A percentile compares a stretch with the other conserved stretches of the same genome.
These are phyloP conservation scores for Epinotia nisella DNA, from an alignment of 2,888 invertebrate species.

Conservation along the genomic window DNA sequence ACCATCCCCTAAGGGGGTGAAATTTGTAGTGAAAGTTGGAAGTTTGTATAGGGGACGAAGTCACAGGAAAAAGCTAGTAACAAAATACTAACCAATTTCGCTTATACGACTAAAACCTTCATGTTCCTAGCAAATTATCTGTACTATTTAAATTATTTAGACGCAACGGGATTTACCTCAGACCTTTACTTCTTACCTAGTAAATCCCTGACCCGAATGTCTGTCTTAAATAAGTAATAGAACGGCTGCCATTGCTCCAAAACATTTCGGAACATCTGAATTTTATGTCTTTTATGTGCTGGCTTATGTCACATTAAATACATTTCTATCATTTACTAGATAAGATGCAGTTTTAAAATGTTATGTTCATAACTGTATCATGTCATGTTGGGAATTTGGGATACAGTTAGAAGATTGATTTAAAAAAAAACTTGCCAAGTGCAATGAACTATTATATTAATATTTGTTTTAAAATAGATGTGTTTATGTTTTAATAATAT, in stretches of 20 bases:
- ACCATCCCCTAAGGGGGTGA: background rate
- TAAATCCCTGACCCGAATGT: constrained; percentile 21
- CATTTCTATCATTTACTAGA: too few species aligned
- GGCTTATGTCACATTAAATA: background rate
- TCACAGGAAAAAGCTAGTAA: too few species aligned
- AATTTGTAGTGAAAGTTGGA: too few species aligned
- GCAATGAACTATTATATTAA: background rate
- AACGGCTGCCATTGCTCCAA: background rate
- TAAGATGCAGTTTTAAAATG: too few species aligned
- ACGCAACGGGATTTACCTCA: background rate
- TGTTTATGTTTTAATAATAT: background rate
- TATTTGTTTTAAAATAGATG: background rate
- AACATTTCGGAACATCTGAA: background rate
- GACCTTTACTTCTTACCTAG: background rate
- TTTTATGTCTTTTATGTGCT: background rate
- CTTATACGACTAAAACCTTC: background rate
- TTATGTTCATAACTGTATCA: too few species aligned
- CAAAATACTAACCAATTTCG: too few species aligned
- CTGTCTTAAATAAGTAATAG: constrained; percentile 19
- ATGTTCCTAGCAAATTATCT: background rate
- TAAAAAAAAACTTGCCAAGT: background rate
- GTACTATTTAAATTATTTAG: constrained; percentile 13
- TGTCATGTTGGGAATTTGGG: too few species aligned
- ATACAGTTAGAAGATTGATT: too few species aligned
- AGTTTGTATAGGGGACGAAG: too few species aligned